phyloP scores from a whole-genome alignment of 2,113 vertebrate genomes.

The Choloepus hoffmanni region DNA sequence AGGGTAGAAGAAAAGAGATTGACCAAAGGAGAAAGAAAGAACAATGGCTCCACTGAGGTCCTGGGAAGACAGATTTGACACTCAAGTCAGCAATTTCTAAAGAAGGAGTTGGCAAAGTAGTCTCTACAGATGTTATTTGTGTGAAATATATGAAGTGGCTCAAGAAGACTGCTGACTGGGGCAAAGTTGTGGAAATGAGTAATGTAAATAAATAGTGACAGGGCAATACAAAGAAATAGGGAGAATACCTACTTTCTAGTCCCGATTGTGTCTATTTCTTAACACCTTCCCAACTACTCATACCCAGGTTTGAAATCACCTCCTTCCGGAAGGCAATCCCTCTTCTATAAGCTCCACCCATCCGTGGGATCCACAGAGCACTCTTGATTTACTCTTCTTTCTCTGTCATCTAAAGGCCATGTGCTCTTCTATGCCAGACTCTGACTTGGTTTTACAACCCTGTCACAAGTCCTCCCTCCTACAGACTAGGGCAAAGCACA shows the following conservation, averaged over 20 bases:
- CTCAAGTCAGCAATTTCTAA: not conserved
- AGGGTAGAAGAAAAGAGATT: not conserved
- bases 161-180: not conserved
- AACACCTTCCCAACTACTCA: not conserved
- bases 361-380: too few species aligned
- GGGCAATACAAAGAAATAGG: not conserved
- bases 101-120: not conserved
- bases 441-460: not conserved
- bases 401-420: too few species aligned
- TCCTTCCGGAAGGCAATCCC: rapidly evolving
- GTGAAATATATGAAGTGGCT: not conserved
- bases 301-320: not conserved
- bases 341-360: rapidly evolving
- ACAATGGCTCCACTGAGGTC: not conserved
- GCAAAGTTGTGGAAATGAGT: not conserved
- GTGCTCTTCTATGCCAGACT: not conserved
- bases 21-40: not conserved
- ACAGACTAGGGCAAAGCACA: not conserved
- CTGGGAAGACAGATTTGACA: not conserved
- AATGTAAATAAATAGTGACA: not conserved
- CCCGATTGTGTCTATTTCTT: not conserved
- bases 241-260: not conserved
- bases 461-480: not conserved
- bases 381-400: rapidly evolving
- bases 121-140: not conserved